Base-by-base conservation (phyloP, 2,797 vertebrate species). In the Chelonia mydas region DNA sequence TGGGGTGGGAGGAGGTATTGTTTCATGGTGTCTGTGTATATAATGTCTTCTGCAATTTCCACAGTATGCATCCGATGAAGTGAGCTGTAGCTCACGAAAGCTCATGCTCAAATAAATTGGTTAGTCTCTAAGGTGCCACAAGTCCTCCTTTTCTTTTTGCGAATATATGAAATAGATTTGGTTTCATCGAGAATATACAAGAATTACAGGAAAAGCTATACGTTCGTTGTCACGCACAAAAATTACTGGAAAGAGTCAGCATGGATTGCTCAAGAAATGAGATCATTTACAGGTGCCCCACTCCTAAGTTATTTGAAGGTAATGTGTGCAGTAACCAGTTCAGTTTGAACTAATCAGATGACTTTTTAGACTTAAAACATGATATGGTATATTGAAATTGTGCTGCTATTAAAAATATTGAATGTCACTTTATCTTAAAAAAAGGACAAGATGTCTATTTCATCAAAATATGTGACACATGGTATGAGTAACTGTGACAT, bases 401-500 rank as follows among this genome's bases (percentile, higher is more conserved):
- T 59, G 15, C 8, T 1, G 2, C 47, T 87, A 96, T 90, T 94
- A 95, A 80, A 93, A 41, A 76, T 49, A 77, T 88, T 94, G 93
- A 88, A 95, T 80, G 12, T 77, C 87, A 92, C 80, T 96, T 93
- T 95, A 53, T 88, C 80, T 86, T 87, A 68, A 91, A 89, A 83
- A 84, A 90, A 17, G 59, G 84, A 87, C 33, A 92, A 88, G 53
- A 41, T 25, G 15, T 65, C 90, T 90, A 27, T 57, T 94, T 85
- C 55, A 92, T 51, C 61, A 85, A 93, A 92, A 93, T 57, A 25
- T 89, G 91, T 65, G 83, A 90, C 57, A 5, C 33, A 72, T 11
- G 21, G 19, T 41, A 72, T 11, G 21, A 41, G 68, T 72, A 72
- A 72, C 37, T 72, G 65, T 41, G 21, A 31, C 7, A 79, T 89